Evolutionary conservation across 2,888 invertebrate species (phyloP).

Genomic region (Theodoxus fluviatilis): DNA sequence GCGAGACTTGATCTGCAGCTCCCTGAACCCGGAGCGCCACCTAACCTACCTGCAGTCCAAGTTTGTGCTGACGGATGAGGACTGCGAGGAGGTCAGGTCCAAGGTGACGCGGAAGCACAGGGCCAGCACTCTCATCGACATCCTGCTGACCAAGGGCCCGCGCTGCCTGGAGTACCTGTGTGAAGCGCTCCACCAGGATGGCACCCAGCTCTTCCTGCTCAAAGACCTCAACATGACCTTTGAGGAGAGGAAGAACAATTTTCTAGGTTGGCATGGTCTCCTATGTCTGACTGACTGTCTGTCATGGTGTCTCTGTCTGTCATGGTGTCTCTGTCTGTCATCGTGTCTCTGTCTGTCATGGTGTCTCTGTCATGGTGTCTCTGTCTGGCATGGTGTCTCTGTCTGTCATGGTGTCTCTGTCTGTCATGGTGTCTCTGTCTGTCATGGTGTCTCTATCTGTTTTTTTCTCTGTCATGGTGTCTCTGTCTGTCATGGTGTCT

Average conservation of each 20-base stretch:
- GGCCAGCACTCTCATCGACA: constrained; percentile 31
- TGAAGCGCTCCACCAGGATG: constrained; percentile 28
- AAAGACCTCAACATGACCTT: constrained; percentile 30
- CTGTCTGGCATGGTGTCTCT: too few species aligned
- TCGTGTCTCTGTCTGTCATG: too few species aligned
- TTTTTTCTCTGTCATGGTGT: too few species aligned
- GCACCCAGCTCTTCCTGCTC: constrained; percentile 32
- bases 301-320: too few species aligned
- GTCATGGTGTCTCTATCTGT: too few species aligned
- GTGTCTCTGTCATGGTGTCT: too few species aligned
- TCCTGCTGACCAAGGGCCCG: constrained; percentile 31
- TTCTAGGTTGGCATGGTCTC: constrained; percentile 26
- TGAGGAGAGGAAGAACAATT: constrained; percentile 32
- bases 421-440: too few species aligned
- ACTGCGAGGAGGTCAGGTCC: constrained; percentile 28
- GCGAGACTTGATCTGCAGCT: constrained; percentile 29
- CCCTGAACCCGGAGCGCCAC: constrained; percentile 29
- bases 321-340: too few species aligned
- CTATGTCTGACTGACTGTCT: too few species aligned
- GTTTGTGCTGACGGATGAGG: constrained; percentile 27
- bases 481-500: too few species aligned
- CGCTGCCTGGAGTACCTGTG: constrained; percentile 30
- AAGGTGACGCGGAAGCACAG: constrained; percentile 26
- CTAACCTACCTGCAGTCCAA: constrained; percentile 30
- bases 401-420: too few species aligned